These are phyloP conservation scores for Agrochola macilenta DNA, from an alignment of 2,888 invertebrate species.

Conservation along the genomic window DNA sequence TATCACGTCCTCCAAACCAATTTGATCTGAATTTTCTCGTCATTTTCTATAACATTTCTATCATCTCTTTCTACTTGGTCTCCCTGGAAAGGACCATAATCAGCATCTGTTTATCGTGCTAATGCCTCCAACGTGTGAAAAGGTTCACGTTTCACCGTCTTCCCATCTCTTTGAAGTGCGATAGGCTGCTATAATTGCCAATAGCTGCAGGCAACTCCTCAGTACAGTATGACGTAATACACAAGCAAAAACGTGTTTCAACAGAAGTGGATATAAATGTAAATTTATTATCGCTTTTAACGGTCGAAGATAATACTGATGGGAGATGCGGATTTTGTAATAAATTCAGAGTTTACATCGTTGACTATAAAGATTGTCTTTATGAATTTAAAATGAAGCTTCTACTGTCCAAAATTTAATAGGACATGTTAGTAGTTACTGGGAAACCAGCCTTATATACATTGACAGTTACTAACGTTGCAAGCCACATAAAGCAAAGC, in stretches of 20 bases:
- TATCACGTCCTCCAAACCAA: not conserved
- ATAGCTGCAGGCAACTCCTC: conserved; percentile 83
- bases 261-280: conserved; percentile 40
- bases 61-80: not conserved
- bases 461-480: not conserved
- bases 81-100: conserved; percentile 40
- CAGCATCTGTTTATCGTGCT: conserved; percentile 69
- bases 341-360: conserved; percentile 32
- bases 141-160: conserved; percentile 73
- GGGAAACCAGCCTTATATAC: not conserved
- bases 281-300: conserved; percentile 49
- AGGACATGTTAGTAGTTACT: not conserved
- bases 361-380: conserved; percentile 26
- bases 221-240: conserved; percentile 59
- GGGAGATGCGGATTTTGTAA: conserved; percentile 16
- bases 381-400: conserved; percentile 9
- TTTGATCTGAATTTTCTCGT: not conserved
- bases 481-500: not conserved
- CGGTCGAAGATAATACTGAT: conserved; percentile 22
- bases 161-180: conserved; percentile 83
- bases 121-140: conserved; percentile 73
- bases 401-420: not conserved
- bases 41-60: not conserved
- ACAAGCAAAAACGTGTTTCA: conserved; percentile 49
- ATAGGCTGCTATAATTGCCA: conserved; percentile 86